Base-by-base conservation (phyloP, 2,113 vertebrate genomes). In the Eulemur rufifrons region DNA sequence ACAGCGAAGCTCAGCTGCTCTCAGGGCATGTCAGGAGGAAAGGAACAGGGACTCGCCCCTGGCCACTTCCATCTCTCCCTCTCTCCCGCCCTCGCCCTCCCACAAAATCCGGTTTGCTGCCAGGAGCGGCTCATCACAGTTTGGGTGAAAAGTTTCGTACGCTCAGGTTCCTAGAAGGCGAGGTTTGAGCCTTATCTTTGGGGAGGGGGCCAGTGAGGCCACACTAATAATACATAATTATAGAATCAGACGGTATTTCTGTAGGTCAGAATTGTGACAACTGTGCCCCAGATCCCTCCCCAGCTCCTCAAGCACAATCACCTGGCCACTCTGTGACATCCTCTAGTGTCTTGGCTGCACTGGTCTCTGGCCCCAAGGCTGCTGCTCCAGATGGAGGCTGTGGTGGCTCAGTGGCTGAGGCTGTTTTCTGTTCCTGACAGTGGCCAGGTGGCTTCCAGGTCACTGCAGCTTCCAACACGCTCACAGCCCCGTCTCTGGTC, bases 1-100 rank as follows among this genome's bases (percentile, higher is more conserved):
- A 91, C 23, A 71, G 97, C 50, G 89, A 92, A 56, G 61, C 50
- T 73, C 34, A 42, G 90, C 69, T 27, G 27, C 59, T 90, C 3
- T 3, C 8, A 37, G 37, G 42, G 56, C 52, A 7, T 20, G 3
- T 13, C 39, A 10, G 71, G 73, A 64, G 50, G 23, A 32, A 14
- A 59, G 89, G 66, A 59, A 47, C 52, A 45, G 84, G 20, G 47
- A 12, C 17, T 12, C 29, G 7, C 1, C 18, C 42, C 69, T 32
- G 2, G 0, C 52, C 13, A 3, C 47, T 9, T 11, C 8, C 6
- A 9, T 4, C 27, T 59, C 29, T 61, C 42, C 23, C 1, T 6
- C 11, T 7, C 73, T 4, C 27, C 42, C 45, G 8, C 13, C 63
- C 56, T 17, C 63, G 18, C 29, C 54, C 56, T 81, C 64, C 74